Percentiles rank a stretch among this genome's conserved stretches.
Evolutionary conservation across 2,888 invertebrate genomes (phyloP).

Genomic region (Molorchus minor): DNA sequence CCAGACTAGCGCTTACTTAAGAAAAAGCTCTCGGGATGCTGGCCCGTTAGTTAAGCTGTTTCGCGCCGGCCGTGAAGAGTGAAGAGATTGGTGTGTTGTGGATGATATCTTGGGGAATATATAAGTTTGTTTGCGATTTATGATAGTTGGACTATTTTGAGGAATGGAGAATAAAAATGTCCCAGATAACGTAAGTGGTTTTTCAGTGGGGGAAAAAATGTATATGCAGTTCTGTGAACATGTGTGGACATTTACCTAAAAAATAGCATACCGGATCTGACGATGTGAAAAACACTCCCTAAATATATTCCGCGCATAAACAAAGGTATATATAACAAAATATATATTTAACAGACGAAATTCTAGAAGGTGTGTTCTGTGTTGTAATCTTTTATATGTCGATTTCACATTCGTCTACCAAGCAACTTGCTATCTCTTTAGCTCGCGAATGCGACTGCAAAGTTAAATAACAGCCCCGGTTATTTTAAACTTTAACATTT

Average conservation of each 20-base stretch:
- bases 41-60: slow-evolving; percentile 53
- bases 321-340: too few species aligned
- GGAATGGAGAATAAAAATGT: slow-evolving; percentile 57
- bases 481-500: background rate
- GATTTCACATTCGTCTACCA: background rate
- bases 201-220: background rate
- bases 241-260: background rate
- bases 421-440: background rate
- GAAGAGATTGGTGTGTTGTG: slow-evolving; percentile 62
- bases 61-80: slow-evolving; percentile 52
- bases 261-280: background rate
- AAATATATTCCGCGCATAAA: too few species aligned
- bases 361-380: background rate
- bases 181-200: slow-evolving; percentile 59
- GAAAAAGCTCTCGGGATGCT: slow-evolving; percentile 55
- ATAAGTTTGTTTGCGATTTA: slow-evolving; percentile 45
- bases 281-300: background rate
- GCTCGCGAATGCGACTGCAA: background rate
- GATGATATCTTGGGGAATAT: slow-evolving; percentile 54
- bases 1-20: slow-evolving; percentile 53
- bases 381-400: background rate
- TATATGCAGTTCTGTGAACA: background rate
- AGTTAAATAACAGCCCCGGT: background rate
- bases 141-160: slow-evolving; percentile 33
- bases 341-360: too few species aligned